Percentiles rank a stretch among this genome's conserved stretches.
phyloP scores from a whole-genome alignment of 2,113 vertebrate species.

The Macroglossus sobrinus region DNA sequence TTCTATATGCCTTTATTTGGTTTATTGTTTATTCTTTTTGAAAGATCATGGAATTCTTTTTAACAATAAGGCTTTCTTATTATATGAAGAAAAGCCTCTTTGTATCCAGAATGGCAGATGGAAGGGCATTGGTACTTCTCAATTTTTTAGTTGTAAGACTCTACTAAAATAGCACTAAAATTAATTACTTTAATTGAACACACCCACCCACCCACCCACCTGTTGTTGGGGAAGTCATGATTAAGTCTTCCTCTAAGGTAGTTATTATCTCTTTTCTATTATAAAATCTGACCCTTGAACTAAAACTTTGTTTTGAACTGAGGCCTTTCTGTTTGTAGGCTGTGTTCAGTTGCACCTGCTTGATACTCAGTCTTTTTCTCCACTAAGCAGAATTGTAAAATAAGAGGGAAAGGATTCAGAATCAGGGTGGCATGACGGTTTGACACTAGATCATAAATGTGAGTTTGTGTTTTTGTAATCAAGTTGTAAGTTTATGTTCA shows the following conservation, averaged over 20 bases:
- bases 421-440: background rate
- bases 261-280: background rate
- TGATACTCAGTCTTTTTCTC: background rate
- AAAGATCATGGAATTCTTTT: background rate
- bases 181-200: constrained; percentile 22
- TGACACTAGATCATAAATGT: background rate
- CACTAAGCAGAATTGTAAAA: background rate
- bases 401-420: background rate
- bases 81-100: constrained; percentile 4
- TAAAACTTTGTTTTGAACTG: background rate
- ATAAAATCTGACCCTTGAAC: background rate
- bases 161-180: background rate
- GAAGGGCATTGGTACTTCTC: constrained; percentile 3
- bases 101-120: constrained; percentile 21
- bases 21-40: background rate
- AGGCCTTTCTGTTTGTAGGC: background rate
- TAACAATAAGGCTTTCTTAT: constrained; percentile 17
- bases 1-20: background rate
- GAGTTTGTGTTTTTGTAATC: background rate
- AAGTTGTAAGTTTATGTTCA: background rate
- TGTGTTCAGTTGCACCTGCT: background rate
- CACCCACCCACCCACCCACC: background rate
- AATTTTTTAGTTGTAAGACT: constrained; percentile 43
- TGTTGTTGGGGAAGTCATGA: background rate
- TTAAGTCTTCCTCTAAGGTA: background rate